A percentile compares a stretch with the other conserved stretches of the same genome.
These are phyloP conservation scores for Bufo bufo DNA, from an alignment of 2,113 vertebrate genomes.

Conservation along the genomic window DNA sequence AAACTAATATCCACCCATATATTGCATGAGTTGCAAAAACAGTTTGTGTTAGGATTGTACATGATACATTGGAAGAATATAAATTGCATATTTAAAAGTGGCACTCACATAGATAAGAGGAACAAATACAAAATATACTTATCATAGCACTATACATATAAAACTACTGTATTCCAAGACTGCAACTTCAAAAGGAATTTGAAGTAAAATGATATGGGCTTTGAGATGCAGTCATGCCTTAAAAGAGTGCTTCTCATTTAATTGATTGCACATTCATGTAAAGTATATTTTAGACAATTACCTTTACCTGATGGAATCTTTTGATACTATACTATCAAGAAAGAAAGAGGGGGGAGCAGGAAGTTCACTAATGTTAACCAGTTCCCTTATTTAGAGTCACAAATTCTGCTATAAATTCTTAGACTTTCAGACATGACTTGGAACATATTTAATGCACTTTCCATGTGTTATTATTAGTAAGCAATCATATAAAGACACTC, in stretches of 20 bases:
- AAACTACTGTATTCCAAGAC: neutral
- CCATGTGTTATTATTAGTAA: slow-evolving; percentile 53
- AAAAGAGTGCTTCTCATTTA: slow-evolving; percentile 12
- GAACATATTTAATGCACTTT: slow-evolving; percentile 31
- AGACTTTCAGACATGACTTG: slow-evolving; percentile 31
- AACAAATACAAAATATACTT: no score
- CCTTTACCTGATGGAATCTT: slow-evolving; percentile 47
- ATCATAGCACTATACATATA: neutral
- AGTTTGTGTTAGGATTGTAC: no score
- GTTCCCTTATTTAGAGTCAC: neutral
- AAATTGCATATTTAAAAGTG: no score
- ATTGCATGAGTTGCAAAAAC: no score
- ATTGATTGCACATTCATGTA: slow-evolving; percentile 42
- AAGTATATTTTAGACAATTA: slow-evolving; percentile 43
- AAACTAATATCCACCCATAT: no score
- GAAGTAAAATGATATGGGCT: slow-evolving; percentile 17
- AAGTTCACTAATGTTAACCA: slow-evolving; percentile 27
- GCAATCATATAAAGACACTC: slow-evolving; percentile 54
- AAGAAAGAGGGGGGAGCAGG: neutral
- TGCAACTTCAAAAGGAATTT: slow-evolving; percentile 7
- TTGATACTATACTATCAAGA: slow-evolving; percentile 27
- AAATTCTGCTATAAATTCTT: slow-evolving; percentile 15
- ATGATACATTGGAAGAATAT: no score
- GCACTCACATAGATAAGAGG: no score
- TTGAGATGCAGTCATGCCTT: neutral